Conservation (phyloP, 2,113 vertebrate species). For the Grammomys surdaster region DNA sequence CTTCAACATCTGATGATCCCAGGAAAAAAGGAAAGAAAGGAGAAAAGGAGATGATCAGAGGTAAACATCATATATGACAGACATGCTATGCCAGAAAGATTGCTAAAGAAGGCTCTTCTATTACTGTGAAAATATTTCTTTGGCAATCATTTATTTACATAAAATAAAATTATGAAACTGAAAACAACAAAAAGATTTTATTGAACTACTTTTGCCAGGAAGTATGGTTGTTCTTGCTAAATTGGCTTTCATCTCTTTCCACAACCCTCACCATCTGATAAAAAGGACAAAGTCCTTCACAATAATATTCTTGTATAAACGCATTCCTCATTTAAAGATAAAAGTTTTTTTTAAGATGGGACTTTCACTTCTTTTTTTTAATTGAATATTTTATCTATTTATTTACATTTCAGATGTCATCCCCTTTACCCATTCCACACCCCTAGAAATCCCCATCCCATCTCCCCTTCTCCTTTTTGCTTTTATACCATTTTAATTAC, state of each 20-base stretch:
- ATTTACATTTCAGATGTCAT: no score
- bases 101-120: constrained; percentile 51
- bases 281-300: constrained; percentile 42
- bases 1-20: neutral
- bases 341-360: neutral
- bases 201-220: constrained; percentile 67
- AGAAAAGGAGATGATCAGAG: neutral
- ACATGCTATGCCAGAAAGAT: neutral
- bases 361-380: no score
- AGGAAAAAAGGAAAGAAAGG: neutral
- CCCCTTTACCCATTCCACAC: no score
- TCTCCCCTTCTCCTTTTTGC: no score
- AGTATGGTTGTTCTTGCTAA: constrained; percentile 65
- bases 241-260: constrained; percentile 59
- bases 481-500: no score
- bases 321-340: constrained; percentile 45
- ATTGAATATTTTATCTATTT: no score
- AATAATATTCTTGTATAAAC: constrained; percentile 59
- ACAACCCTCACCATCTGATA: constrained; percentile 57
- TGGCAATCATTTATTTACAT: constrained; percentile 72
- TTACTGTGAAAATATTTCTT: constrained; percentile 52
- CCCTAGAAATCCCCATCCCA: no score
- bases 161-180: constrained; percentile 76
- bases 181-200: constrained; percentile 72
- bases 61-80: neutral